Evolutionary conservation across 2,888 invertebrate genomes (phyloP).

Genomic region (Archips crataeganus): DNA sequence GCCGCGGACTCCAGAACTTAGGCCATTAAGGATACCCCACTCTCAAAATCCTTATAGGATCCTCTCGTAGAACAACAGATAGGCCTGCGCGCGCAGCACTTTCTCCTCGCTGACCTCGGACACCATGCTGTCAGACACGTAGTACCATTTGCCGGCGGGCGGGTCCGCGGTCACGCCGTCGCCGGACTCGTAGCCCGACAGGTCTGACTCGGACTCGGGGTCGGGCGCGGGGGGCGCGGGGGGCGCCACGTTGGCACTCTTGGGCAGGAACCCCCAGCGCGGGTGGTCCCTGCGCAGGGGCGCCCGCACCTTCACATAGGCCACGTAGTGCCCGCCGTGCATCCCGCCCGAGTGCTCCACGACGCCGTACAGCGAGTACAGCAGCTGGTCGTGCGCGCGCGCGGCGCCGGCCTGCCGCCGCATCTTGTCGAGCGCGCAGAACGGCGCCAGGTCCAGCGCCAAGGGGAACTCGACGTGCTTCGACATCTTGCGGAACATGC

Average conservation of each 20-base stretch:
- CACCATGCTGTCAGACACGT: slow-evolving; percentile 96
- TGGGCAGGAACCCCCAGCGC: slow-evolving; percentile 90
- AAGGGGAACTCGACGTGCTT: slow-evolving; percentile 95
- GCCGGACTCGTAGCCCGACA: slow-evolving; percentile 85
- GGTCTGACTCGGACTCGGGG: slow-evolving; percentile 84
- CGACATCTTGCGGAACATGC: slow-evolving; percentile 93
- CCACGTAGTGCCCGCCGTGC: slow-evolving; percentile 94
- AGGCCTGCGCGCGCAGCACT: slow-evolving; percentile 95
- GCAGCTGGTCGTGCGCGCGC: slow-evolving; percentile 88
- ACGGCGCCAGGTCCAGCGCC: slow-evolving; percentile 95
- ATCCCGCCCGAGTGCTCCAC: slow-evolving; percentile 98
- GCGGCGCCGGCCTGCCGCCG: slow-evolving; percentile 66
- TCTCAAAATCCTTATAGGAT: slow-evolving; percentile 87
- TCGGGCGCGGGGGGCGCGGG: slow-evolving; percentile 72
- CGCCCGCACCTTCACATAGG: slow-evolving; percentile 95
- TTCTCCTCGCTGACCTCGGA: slow-evolving; percentile 91
- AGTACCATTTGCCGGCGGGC: slow-evolving; percentile 95
- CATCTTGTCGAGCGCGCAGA: slow-evolving; percentile 90
- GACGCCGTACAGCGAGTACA: slow-evolving; percentile 97
- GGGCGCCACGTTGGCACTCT: slow-evolving; percentile 80
- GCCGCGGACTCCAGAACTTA: slow-evolving; percentile 2
- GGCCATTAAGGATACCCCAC: not conserved
- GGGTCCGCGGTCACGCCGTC: slow-evolving; percentile 72
- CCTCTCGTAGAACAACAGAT: slow-evolving; percentile 98
- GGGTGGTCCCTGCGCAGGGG: slow-evolving; percentile 87